phyloP scores from a whole-genome alignment of 2,797 vertebrate species.

The Clarias pachynema region DNA sequence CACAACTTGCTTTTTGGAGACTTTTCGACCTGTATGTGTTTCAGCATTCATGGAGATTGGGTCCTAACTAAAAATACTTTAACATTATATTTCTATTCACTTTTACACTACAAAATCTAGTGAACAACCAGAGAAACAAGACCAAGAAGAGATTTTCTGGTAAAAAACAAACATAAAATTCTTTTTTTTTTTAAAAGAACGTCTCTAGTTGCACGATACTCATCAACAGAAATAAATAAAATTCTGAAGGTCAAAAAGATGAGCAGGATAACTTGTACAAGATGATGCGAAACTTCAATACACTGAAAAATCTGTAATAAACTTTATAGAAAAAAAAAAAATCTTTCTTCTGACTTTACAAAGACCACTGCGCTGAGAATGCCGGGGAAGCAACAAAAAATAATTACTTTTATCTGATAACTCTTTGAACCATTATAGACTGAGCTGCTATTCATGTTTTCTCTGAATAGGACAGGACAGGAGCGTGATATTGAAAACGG shows the following conservation, averaged over 20 bases:
- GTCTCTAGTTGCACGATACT: too few relatives aligned
- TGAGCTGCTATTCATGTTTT: neutral
- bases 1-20: neutral
- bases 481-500: neutral
- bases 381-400: neutral
- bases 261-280: neutral
- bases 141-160: neutral
- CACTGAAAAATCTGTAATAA: neutral
- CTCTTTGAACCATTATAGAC: neutral
- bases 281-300: neutral
- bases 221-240: neutral
- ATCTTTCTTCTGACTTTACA: neutral
- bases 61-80: too few relatives aligned
- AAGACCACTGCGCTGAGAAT: neutral
- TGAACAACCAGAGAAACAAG: neutral
- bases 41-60: neutral
- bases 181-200: too few relatives aligned
- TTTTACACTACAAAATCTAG: too few relatives aligned
- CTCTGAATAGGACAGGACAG: neutral
- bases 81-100: too few relatives aligned
- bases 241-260: neutral
- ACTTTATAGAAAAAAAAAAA: neutral
- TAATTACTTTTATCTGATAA: neutral
- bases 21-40: neutral
- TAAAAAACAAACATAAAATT: too few relatives aligned